Evolutionary conservation across 2,113 vertebrate genomes (phyloP).

Genomic region (Cyanoliseus patagonus): DNA sequence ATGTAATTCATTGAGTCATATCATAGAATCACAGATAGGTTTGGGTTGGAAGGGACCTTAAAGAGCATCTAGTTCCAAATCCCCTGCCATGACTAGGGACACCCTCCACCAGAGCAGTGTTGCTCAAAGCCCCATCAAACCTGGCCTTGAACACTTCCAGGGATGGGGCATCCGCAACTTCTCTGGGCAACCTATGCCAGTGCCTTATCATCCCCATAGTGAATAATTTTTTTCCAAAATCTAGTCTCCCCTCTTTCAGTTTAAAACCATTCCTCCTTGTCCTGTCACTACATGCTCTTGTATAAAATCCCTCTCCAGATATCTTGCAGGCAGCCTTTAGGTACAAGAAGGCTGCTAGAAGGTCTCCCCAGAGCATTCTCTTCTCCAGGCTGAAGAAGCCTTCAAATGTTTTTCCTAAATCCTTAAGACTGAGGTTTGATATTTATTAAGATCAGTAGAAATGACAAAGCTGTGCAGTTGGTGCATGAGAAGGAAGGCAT

Average conservation of each 20-base stretch:
- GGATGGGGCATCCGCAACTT: neutral
- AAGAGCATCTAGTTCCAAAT: neutral
- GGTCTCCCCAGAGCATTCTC: neutral
- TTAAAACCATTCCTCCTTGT: neutral
- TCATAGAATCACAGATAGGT: neutral
- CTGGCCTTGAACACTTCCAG: neutral
- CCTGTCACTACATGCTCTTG: neutral
- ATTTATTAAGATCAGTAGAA: neutral
- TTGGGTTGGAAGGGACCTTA: neutral
- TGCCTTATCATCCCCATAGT: neutral
- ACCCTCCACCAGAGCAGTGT: neutral
- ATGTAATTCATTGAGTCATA: neutral
- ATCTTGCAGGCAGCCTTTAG: neutral
- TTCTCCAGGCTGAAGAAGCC: neutral
- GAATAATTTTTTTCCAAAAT: neutral
- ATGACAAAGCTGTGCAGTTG: neutral
- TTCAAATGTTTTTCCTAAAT: neutral
- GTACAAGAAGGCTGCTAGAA: neutral
- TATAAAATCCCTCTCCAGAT: neutral
- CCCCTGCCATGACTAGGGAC: neutral
- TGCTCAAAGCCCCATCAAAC: neutral
- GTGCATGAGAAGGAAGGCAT: neutral
- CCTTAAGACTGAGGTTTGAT: neutral
- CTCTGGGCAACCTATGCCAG: neutral
- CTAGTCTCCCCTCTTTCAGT: neutral